phyloP scores from a whole-genome alignment of 2,113 vertebrate genomes.

The Microtus oregoni region DNA sequence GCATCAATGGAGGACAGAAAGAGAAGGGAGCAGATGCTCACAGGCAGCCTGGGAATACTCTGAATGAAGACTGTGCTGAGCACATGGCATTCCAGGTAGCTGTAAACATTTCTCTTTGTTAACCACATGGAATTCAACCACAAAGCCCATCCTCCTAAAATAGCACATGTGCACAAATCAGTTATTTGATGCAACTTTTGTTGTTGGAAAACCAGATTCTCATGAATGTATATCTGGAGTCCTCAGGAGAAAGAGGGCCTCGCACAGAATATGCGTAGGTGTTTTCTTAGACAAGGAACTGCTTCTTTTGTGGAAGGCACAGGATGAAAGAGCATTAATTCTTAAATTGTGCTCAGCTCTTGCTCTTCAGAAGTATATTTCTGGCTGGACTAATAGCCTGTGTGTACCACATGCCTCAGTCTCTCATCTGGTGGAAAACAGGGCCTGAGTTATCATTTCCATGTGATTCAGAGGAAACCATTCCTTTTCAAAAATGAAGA shows the following conservation, averaged over 20 bases:
- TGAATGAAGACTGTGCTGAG: background rate
- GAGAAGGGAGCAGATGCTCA: background rate
- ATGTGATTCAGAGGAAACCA: background rate
- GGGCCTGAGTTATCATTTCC: background rate
- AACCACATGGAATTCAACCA: background rate
- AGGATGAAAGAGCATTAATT: constrained; percentile 42
- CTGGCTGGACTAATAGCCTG: background rate
- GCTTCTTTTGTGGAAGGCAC: constrained; percentile 24
- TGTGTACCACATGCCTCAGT: background rate
- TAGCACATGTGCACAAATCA: background rate
- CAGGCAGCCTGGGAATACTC: background rate
- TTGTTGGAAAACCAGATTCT: constrained; percentile 1
- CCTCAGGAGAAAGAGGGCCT: background rate
- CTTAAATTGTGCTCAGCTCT: background rate
- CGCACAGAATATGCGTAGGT: background rate
- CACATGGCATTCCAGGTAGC: background rate
- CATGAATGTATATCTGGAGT: constrained; percentile 3
- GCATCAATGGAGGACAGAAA: background rate
- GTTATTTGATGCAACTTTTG: constrained; percentile 31
- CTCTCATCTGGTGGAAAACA: background rate
- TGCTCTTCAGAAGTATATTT: background rate
- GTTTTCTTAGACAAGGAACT: constrained; percentile 45
- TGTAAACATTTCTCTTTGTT: background rate
- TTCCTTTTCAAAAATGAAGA: background rate
- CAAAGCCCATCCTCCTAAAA: background rate